phyloP scores from a whole-genome alignment of 2,797 vertebrate species.

The Anniella stebbinsi region DNA sequence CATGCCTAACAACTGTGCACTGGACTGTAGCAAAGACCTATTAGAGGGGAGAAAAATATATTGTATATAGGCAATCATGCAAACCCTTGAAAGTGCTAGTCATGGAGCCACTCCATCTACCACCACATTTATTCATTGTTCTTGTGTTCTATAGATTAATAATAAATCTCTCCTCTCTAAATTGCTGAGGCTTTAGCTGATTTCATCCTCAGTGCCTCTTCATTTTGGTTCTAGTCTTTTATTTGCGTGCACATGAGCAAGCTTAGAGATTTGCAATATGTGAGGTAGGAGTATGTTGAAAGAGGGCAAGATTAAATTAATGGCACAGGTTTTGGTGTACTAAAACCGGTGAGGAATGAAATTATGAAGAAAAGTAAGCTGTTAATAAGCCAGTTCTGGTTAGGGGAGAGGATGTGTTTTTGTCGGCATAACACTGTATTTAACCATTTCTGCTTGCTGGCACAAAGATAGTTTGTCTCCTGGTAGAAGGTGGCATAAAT shows the following conservation, averaged over 20 bases:
- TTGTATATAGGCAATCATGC: background rate
- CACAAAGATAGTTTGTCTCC: background rate
- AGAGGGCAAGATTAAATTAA: background rate
- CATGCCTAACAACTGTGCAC: background rate
- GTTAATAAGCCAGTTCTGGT: background rate
- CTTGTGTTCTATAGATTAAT: background rate
- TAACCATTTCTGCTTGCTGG: background rate
- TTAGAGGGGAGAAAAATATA: background rate
- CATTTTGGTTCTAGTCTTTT: background rate
- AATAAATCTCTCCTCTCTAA: background rate
- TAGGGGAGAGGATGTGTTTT: background rate
- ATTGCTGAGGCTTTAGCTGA: background rate
- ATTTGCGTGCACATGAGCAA: background rate
- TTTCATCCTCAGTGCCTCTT: background rate
- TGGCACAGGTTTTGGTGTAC: background rate
- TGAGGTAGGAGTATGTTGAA: background rate
- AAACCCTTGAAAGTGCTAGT: background rate
- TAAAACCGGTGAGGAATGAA: background rate
- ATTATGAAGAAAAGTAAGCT: background rate
- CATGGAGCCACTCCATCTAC: background rate
- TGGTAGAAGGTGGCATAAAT: background rate
- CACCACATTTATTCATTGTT: background rate
- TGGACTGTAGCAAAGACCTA: background rate
- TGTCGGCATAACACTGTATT: background rate
- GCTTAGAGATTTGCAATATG: background rate